Percentiles rank a stretch among this genome's conserved stretches.
These are phyloP conservation scores for Palythoa heliodiscus DNA, from an alignment of 92 coral and sea anemone genomes.

Conservation along the genomic window DNA sequence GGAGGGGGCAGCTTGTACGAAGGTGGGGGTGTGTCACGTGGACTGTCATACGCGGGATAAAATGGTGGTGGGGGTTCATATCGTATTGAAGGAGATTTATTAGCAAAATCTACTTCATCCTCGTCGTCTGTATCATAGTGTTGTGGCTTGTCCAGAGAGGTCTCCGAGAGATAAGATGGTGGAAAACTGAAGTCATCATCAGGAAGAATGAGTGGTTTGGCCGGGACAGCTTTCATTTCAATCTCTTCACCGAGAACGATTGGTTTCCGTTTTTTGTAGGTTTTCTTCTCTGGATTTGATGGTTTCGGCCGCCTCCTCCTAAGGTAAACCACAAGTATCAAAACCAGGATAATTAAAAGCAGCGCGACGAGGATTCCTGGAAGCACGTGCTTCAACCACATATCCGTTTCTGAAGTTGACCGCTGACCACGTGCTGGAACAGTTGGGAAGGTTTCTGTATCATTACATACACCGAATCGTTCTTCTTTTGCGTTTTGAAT, in stretches of 20 bases:
- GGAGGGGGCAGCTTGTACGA: slow-evolving; percentile 74
- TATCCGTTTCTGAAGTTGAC: slow-evolving; percentile 51
- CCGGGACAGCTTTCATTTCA: slow-evolving; percentile 75
- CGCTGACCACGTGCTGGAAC: slow-evolving; percentile 47
- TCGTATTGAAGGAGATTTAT: slow-evolving; percentile 60
- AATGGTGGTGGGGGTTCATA: slow-evolving; percentile 87
- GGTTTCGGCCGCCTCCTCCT: slow-evolving; percentile 85
- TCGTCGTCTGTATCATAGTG: slow-evolving; percentile 60
- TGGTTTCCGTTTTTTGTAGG: slow-evolving; percentile 90
- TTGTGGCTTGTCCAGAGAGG: slow-evolving; percentile 69
- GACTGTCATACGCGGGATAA: slow-evolving; percentile 48
- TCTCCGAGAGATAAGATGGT: slow-evolving; percentile 83
- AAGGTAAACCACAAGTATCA: slow-evolving; percentile 58
- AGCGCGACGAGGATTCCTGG: slow-evolving; percentile 74
- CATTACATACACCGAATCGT: slow-evolving; percentile 74
- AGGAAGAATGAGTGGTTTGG: slow-evolving; percentile 91
- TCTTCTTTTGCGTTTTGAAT: slow-evolving; percentile 58
- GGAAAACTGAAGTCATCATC: slow-evolving; percentile 82
- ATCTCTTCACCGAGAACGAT: slow-evolving; percentile 83
- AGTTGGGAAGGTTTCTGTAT: slow-evolving; percentile 48
- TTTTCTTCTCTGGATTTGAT: slow-evolving; percentile 70
- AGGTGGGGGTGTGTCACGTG: slow-evolving; percentile 79
- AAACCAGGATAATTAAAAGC: slow-evolving; percentile 66
- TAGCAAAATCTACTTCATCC: slow-evolving; percentile 74
- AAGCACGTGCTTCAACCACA: slow-evolving; percentile 90